phyloP scores from a whole-genome alignment of 2,888 invertebrate genomes.

The Acanthopleura granulata region DNA sequence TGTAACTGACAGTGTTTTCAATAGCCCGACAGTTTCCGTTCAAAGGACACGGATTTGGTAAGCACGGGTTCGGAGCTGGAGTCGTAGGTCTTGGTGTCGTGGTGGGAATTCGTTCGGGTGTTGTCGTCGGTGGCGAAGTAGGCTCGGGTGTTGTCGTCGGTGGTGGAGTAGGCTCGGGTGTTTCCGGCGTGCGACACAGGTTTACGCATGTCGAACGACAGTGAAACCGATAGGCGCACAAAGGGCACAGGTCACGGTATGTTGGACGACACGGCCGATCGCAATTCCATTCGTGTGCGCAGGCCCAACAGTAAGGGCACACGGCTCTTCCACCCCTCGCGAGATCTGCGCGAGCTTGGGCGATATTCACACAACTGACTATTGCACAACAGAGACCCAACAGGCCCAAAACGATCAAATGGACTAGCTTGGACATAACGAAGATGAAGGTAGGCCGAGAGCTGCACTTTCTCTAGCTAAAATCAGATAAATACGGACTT shows the following conservation, averaged over 20 bases:
- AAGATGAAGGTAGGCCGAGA: too few species aligned
- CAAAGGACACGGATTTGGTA: background rate
- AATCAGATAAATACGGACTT: too few species aligned
- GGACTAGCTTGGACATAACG: too few species aligned
- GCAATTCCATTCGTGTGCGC: conserved; percentile 3
- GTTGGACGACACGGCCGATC: background rate
- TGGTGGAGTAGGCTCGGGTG: background rate
- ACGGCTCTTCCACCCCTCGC: background rate
- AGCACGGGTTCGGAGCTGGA: background rate
- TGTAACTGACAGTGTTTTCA: background rate
- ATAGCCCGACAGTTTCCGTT: background rate
- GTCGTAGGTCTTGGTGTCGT: background rate
- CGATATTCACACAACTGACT: background rate
- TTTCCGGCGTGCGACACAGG: background rate
- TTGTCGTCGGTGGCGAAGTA: background rate
- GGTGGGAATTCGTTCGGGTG: background rate
- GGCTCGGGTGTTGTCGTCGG: background rate
- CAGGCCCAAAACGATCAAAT: too few species aligned
- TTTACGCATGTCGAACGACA: background rate
- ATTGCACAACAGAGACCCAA: too few species aligned
- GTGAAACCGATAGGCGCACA: conserved; percentile 12
- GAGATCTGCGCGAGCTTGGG: background rate
- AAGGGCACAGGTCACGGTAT: background rate
- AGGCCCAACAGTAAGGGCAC: conserved; percentile 12
- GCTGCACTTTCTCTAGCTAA: too few species aligned